These are phyloP conservation scores for Steatocranus sp. DNA, from an alignment of 2,797 vertebrate genomes.

Conservation along the genomic window DNA sequence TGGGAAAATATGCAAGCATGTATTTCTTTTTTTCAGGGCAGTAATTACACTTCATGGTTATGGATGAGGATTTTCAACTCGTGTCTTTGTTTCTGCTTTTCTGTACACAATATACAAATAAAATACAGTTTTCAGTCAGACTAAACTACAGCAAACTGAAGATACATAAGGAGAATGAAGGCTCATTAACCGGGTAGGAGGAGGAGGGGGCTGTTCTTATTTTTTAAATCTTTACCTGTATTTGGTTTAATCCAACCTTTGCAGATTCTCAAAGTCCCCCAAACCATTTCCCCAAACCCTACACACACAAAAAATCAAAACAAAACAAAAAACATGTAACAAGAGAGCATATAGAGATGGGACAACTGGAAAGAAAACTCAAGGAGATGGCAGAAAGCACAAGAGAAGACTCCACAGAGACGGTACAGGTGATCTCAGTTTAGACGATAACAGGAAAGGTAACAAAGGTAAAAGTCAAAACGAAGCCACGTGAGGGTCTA, in stretches of 20 bases:
- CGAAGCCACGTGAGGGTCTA: neutral
- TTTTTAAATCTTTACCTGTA: accelerated
- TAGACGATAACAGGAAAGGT: neutral
- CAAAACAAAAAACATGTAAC: neutral
- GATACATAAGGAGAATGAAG: neutral
- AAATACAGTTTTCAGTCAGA: neutral
- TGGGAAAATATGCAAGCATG: neutral
- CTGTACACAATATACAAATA: neutral
- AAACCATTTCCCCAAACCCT: neutral
- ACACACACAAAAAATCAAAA: accelerated
- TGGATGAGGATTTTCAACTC: neutral
- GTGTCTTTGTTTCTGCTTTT: neutral
- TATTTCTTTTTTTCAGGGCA: neutral
- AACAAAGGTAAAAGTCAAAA: neutral
- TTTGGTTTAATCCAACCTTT: accelerated
- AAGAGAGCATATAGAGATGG: accelerated
- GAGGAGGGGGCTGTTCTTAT: accelerated
- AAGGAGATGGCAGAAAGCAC: neutral
- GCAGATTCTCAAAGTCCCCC: neutral
- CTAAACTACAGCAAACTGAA: neutral
- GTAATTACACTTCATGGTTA: neutral
- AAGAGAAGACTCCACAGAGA: neutral
- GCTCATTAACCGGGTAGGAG: accelerated
- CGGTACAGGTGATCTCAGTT: neutral
- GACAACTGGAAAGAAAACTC: neutral